Percentiles rank a stretch among this genome's conserved stretches.
phyloP scores from a whole-genome alignment of 2,113 vertebrate genomes.

The Damaliscus lunatus region DNA sequence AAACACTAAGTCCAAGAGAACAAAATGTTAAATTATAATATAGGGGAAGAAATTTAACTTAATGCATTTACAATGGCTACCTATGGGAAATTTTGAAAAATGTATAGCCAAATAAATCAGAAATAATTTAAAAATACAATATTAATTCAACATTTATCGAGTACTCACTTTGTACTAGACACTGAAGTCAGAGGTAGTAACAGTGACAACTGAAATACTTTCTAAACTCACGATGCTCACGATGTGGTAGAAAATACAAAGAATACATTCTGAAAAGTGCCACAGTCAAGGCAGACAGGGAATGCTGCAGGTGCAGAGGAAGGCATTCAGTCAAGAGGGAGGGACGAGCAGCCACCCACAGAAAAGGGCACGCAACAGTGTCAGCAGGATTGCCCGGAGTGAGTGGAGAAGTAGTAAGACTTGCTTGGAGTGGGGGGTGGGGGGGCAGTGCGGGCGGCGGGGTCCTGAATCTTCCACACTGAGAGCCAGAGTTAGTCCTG shows the following conservation, averaged over 20 bases:
- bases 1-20: background rate
- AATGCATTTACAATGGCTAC: background rate
- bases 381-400: rapidly evolving
- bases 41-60: background rate
- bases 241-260: background rate
- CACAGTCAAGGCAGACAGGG: background rate
- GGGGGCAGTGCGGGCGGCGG: background rate
- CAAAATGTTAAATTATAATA: background rate
- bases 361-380: too few species aligned
- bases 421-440: background rate
- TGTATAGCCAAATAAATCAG: background rate
- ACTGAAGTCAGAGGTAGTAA: background rate
- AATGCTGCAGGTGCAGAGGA: background rate
- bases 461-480: background rate
- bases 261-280: background rate
- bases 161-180: background rate
- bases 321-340: background rate
- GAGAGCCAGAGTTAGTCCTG: background rate
- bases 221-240: background rate
- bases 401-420: rapidly evolving
- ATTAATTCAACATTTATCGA: background rate
- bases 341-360: background rate
- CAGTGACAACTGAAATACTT: background rate
- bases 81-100: background rate
- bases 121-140: background rate